A percentile compares a stretch with the other conserved stretches of the same genome.
Conservation (phyloP, 2,888 invertebrate species). For the Suillia variegata region DNA sequence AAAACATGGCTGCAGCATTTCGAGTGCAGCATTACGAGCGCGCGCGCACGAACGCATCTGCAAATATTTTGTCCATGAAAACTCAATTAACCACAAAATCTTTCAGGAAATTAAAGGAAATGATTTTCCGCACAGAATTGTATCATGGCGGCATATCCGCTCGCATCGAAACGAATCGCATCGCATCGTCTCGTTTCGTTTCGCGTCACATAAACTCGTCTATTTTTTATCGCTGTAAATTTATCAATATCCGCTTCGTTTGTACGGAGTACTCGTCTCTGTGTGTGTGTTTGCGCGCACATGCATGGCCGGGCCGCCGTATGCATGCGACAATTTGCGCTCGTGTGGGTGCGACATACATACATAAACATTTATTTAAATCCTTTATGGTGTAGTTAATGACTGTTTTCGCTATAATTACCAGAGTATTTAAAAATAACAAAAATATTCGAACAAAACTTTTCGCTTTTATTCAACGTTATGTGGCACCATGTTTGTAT, state of each 20-base stretch:
- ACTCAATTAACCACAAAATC: conserved; percentile 3
- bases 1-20: too few relatives aligned
- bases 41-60: too few relatives aligned
- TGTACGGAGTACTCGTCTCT: background rate
- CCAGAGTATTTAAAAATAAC: conserved; percentile 3
- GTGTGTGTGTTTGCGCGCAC: background rate
- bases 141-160: background rate
- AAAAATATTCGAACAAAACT: too few relatives aligned
- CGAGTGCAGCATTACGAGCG: background rate
- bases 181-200: background rate
- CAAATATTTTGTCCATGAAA: background rate
- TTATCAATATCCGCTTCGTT: conserved; percentile 5
- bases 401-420: conserved; percentile 6
- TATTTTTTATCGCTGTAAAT: conserved; percentile 2
- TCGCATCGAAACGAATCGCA: background rate
- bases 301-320: background rate
- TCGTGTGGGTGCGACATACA: background rate
- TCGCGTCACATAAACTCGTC: background rate
- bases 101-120: background rate
- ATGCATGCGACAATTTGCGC: background rate
- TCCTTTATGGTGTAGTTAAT: background rate
- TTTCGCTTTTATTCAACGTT: background rate
- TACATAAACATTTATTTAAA: background rate
- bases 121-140: background rate
- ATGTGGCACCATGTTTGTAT: background rate